Evolutionary conservation across 2,888 invertebrate species (phyloP).

Genomic region (Diachrysia chrysitis): DNA sequence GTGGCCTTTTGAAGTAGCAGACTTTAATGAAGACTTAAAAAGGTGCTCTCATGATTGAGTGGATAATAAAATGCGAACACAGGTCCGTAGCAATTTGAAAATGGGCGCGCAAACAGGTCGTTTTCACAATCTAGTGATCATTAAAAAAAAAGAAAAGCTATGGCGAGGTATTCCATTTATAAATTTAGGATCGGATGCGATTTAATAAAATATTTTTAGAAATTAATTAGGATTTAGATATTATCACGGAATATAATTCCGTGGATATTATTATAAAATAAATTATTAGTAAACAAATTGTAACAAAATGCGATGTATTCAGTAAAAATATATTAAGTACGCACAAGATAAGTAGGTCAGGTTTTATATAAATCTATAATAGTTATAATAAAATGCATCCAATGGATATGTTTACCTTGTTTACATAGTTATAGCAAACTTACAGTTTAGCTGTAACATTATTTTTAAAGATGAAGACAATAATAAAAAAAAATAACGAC

Average conservation of each 20-base stretch:
- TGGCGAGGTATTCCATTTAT: constrained; percentile 7
- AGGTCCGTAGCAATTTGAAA: constrained; percentile 24
- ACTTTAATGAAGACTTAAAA: constrained; percentile 68
- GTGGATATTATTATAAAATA: too few species aligned
- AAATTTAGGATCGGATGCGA: background rate
- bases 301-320: too few species aligned
- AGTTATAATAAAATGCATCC: background rate
- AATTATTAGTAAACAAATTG: too few species aligned
- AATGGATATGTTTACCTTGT: background rate
- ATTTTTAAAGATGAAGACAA: too few species aligned
- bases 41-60: constrained; percentile 41
- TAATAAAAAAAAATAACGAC: too few species aligned
- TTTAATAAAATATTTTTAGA: background rate
- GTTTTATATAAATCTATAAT: background rate
- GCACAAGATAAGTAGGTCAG: background rate
- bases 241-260: too few species aligned
- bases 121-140: constrained; percentile 8
- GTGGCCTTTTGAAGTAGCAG: constrained; percentile 67
- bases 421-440: too few species aligned
- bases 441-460: too few species aligned
- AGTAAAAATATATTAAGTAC: too few species aligned
- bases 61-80: constrained; percentile 21
- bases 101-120: constrained; percentile 17
- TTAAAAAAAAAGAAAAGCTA: constrained; percentile 14
- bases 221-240: too few species aligned